Evolutionary conservation across 1,140 invertebrate species (phyloP).

Genomic region (Leptinotarsa undecemlineata): DNA sequence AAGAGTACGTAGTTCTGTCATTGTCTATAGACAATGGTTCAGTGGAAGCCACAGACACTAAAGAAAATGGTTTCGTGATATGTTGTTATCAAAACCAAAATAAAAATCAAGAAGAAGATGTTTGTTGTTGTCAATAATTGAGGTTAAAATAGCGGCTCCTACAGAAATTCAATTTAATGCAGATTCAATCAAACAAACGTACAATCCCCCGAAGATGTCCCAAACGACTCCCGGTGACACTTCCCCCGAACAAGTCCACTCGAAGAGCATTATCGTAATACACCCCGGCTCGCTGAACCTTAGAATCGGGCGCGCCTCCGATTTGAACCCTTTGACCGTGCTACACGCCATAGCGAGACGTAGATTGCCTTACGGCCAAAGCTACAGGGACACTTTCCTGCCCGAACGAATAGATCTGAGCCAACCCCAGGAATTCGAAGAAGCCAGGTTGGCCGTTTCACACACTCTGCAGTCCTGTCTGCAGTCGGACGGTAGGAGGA

Average conservation of each 20-base stretch:
- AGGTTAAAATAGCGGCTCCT: too few species aligned
- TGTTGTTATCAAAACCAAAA: too few species aligned
- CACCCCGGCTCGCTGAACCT: slow-evolving; percentile 91
- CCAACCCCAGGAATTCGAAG: slow-evolving; percentile 77
- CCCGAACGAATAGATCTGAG: slow-evolving; percentile 66
- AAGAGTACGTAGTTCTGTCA: too few species aligned
- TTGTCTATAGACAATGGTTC: too few species aligned
- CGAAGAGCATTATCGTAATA: slow-evolving; percentile 86
- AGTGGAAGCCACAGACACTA: too few species aligned
- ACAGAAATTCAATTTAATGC: too few species aligned
- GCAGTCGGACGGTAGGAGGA: slow-evolving; percentile 75
- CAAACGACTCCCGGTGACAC: slow-evolving; percentile 24
- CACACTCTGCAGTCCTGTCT: slow-evolving; percentile 83
- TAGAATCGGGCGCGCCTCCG: slow-evolving; percentile 85
- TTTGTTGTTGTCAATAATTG: too few species aligned
- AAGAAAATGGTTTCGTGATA: too few species aligned
- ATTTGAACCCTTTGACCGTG: slow-evolving; percentile 81
- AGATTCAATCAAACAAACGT: too few species aligned
- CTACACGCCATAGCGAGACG: slow-evolving; percentile 86
- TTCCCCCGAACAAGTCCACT: slow-evolving; percentile 55
- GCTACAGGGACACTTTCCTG: slow-evolving; percentile 68
- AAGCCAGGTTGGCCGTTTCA: slow-evolving; percentile 78
- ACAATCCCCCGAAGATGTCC: slow-evolving; percentile 10
- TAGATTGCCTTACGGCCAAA: slow-evolving; percentile 59
- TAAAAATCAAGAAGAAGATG: too few species aligned